Evolutionary conservation across 2,888 invertebrate species (phyloP).

Genomic region (Thelaira solivaga): DNA sequence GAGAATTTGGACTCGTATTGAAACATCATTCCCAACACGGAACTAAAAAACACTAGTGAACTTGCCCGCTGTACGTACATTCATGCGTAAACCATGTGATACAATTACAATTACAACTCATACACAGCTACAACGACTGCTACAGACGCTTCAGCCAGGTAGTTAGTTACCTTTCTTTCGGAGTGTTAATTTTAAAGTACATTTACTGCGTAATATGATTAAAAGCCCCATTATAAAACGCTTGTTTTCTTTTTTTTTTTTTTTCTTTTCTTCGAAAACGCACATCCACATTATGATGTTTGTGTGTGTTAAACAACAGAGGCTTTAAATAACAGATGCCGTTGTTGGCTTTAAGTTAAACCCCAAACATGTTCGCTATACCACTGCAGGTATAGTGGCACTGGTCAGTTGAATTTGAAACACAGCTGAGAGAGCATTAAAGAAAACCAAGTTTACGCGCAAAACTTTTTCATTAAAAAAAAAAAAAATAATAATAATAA

Average conservation of each 20-base stretch:
- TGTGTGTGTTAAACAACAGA: not conserved
- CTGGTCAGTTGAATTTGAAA: constrained; percentile 50
- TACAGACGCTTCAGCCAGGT: no score
- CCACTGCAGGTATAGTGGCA: constrained; percentile 24
- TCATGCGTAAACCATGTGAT: no score
- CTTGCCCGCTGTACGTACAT: no score
- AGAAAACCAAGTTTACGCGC: constrained; percentile 28
- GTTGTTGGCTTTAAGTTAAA: constrained; percentile 20
- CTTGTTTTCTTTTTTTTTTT: no score
- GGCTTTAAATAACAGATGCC: constrained; percentile 38
- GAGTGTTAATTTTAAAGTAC: not conserved
- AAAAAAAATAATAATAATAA: no score
- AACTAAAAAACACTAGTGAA: no score
- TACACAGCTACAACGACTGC: no score
- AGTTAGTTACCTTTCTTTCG: no score
- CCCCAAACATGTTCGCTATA: not conserved
- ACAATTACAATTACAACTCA: no score
- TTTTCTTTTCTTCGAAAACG: constrained; percentile 3
- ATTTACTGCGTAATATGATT: not conserved
- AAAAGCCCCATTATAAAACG: not conserved
- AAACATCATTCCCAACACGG: no score
- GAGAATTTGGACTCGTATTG: no score
- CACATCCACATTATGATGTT: constrained; percentile 12
- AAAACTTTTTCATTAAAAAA: constrained; percentile 3
- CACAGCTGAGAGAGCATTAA: constrained; percentile 55